These are phyloP conservation scores for Drosophila subobscura DNA, from an alignment of 1,140 invertebrate species.

Conservation along the genomic window DNA sequence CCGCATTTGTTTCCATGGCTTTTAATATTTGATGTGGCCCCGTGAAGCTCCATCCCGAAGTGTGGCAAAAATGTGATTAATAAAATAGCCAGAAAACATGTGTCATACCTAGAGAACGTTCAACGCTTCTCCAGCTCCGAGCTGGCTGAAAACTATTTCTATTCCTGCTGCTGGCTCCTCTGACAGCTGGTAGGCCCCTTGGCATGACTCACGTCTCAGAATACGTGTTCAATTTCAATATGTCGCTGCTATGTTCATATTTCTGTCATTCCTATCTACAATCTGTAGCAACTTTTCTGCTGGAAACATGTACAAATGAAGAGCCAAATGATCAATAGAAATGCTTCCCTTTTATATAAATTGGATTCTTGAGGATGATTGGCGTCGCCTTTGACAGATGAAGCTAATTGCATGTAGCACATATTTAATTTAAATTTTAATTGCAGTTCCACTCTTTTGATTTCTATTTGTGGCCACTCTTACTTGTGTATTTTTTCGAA, in stretches of 20 bases:
- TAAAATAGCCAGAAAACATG: slow-evolving; percentile 64
- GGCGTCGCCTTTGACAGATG: slow-evolving; percentile 2
- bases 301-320: slow-evolving; percentile 50
- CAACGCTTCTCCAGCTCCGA: slow-evolving; percentile 20
- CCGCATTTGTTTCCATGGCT: slow-evolving; percentile 57
- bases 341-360: not conserved
- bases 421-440: slow-evolving; percentile 67
- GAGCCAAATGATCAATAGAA: slow-evolving; percentile 12
- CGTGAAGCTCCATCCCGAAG: slow-evolving; percentile 12
- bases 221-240: slow-evolving; percentile 69
- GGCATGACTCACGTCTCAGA: slow-evolving; percentile 43
- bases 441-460: slow-evolving; percentile 70
- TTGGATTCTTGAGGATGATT: not conserved
- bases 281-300: slow-evolving; percentile 13
- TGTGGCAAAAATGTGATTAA: slow-evolving; percentile 62
- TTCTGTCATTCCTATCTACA: slow-evolving; percentile 27
- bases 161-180: slow-evolving; percentile 13
- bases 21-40: slow-evolving; percentile 71
- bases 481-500: slow-evolving; percentile 31
- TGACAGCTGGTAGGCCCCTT: slow-evolving; percentile 24
- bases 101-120: slow-evolving; percentile 41
- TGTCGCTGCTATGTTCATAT: slow-evolving; percentile 47
- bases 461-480: slow-evolving; percentile 40
- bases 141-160: slow-evolving; percentile 42
- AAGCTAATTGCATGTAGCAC: slow-evolving; percentile 51